Base-by-base conservation (phyloP, 1,140 invertebrate species). In the Pseudoatta argentina region DNA sequence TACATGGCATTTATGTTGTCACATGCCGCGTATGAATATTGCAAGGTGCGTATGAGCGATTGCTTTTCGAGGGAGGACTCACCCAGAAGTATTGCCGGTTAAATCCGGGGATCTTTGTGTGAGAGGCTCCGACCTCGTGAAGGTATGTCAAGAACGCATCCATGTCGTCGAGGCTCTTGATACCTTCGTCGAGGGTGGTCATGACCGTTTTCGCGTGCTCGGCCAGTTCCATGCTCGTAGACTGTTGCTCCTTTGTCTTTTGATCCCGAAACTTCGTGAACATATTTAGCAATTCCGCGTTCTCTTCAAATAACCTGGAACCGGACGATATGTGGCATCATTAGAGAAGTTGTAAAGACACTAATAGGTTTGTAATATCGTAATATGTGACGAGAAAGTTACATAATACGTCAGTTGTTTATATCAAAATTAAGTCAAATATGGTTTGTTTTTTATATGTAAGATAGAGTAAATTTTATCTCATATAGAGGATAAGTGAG, bases 131-230 rank as follows among this genome's bases (percentile, higher is more conserved):
- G 53, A 98, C 97, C 92, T 97, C 96, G 90, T 97, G 96, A 18
- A 99, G 96, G 93, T 97, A 98, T 86, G 97, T 96, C 92, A 98
- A 97, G 95, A 98, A 98, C 85, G 96, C 96, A 92, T 98, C 98
- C 89, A 98, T 96, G 91, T 98, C 97, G 91, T 98, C 98, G 72
- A 98, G 96, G 39, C 97, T 97, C 92, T 97, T 97, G 94, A 99
- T 98, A 53, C 97, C 97, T 92, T 98, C 97, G 91, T 98, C 97
- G 71, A 99, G 95, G 2, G 98, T 98, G 87, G 96, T 96, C 98
- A 99, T 99, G 14, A 99, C 98, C 89, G 97, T 97, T 81, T 96
- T 97, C 18, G 98, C 98, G 92, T 99, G 98, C 92, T 98, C 97
- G 10, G 97, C 97, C 34, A 99, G 94, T 95, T 98, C 97, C 95